These are phyloP conservation scores for Malurus cyaneus DNA, from an alignment of 2,113 vertebrate genomes.

Conservation along the genomic window DNA sequence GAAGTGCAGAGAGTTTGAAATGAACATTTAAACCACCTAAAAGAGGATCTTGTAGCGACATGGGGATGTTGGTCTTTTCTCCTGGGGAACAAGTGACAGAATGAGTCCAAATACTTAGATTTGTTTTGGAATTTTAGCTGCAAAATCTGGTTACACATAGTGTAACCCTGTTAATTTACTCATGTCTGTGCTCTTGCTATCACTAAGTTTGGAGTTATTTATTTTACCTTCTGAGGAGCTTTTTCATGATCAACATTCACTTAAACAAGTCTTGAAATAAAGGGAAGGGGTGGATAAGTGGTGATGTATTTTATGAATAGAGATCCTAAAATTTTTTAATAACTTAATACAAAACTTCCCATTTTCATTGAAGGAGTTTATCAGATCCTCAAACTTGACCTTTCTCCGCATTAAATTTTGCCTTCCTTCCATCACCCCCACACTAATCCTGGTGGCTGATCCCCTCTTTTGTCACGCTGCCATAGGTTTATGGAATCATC, in stretches of 20 bases:
- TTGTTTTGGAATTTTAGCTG: background rate
- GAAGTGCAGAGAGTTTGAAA: background rate
- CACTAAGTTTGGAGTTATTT: background rate
- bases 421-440: background rate
- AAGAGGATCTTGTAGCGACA: background rate
- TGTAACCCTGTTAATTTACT: background rate
- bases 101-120: background rate
- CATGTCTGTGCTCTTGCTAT: background rate
- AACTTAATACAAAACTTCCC: background rate
- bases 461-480: conserved; percentile 9
- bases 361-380: background rate
- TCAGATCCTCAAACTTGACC: background rate
- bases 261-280: background rate
- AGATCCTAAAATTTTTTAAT: background rate
- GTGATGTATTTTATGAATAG: background rate
- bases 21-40: background rate
- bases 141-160: background rate
- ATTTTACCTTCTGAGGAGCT: background rate
- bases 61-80: background rate
- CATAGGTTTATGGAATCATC: conserved; percentile 22
- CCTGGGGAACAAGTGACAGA: background rate
- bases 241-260: background rate
- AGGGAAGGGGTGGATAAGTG: background rate
- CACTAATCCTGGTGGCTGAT: background rate
- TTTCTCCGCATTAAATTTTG: background rate